Conservation (phyloP, 2,888 invertebrate genomes). For the Synergus itoensis region DNA sequence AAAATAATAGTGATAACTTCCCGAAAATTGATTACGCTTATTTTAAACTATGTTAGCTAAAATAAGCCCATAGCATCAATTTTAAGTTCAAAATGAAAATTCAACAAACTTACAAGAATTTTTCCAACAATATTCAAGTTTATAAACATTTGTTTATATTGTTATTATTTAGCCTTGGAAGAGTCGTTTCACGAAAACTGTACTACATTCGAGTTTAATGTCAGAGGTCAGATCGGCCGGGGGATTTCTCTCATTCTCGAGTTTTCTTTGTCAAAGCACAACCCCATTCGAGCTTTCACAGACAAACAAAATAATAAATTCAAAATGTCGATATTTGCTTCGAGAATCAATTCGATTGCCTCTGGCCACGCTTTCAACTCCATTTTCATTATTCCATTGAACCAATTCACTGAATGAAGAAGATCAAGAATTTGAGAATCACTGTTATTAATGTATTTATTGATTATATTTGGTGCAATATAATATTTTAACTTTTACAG, state of each 20-base stretch:
- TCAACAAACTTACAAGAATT: too few species aligned
- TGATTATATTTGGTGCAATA: too few species aligned
- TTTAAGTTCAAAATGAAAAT: too few species aligned
- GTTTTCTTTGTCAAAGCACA: conserved; percentile 8
- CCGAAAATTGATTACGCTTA: too few species aligned
- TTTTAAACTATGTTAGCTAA: too few species aligned
- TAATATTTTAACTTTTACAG: too few species aligned
- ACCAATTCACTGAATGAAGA: neutral
- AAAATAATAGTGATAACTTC: neutral
- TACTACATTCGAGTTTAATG: neutral
- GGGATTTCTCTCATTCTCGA: neutral
- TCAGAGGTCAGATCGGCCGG: neutral
- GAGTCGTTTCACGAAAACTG: neutral
- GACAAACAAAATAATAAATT: conserved; percentile 34
- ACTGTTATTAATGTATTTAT: too few species aligned
- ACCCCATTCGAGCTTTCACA: conserved; percentile 1
- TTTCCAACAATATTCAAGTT: neutral
- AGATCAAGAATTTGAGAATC: too few species aligned
- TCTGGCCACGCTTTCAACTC: neutral
- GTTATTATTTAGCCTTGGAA: neutral
- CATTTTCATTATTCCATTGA: neutral
- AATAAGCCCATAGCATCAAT: too few species aligned
- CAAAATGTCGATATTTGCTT: conserved; percentile 2
- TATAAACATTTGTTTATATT: neutral
- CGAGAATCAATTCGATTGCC: neutral